Evolutionary conservation across 2,113 vertebrate genomes (phyloP).

Genomic region (Rynchops niger): DNA sequence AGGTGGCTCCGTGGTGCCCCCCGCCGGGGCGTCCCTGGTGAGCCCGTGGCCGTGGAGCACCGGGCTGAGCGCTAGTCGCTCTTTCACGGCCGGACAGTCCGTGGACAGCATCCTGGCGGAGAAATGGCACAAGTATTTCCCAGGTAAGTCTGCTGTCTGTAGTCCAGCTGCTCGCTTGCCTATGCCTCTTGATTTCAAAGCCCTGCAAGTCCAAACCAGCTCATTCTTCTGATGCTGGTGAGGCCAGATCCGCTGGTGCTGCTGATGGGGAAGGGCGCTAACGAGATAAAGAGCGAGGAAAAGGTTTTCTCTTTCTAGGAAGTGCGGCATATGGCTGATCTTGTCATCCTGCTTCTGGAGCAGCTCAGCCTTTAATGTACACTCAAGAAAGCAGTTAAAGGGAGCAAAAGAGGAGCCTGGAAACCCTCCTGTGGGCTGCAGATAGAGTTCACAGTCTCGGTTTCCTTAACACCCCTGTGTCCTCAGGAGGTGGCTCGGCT

Average conservation of each 20-base stretch:
- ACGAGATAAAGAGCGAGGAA: neutral
- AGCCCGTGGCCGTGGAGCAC: slow-evolving; percentile 66
- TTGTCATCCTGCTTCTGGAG: neutral
- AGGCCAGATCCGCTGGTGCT: neutral
- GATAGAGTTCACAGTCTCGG: accelerated
- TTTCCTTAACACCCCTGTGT: accelerated
- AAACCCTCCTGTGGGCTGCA: neutral
- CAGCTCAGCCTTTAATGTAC: neutral
- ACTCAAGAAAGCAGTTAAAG: neutral
- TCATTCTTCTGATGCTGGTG: accelerated
- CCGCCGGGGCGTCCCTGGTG: neutral
- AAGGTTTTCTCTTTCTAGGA: neutral
- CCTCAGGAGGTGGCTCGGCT: neutral
- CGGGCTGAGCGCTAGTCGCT: neutral
- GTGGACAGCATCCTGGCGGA: slow-evolving; percentile 75
- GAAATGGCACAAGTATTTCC: slow-evolving; percentile 84
- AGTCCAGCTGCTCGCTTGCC: neutral
- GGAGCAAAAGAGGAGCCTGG: neutral
- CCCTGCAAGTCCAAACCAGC: neutral
- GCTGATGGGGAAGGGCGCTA: neutral
- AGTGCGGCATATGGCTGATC: neutral
- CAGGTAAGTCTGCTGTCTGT: slow-evolving; percentile 66
- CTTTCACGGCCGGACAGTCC: neutral
- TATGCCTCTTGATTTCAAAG: accelerated
- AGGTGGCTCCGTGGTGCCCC: neutral